Conservation (phyloP, 2,888 invertebrate genomes). For the Gibbula magus region DNA sequence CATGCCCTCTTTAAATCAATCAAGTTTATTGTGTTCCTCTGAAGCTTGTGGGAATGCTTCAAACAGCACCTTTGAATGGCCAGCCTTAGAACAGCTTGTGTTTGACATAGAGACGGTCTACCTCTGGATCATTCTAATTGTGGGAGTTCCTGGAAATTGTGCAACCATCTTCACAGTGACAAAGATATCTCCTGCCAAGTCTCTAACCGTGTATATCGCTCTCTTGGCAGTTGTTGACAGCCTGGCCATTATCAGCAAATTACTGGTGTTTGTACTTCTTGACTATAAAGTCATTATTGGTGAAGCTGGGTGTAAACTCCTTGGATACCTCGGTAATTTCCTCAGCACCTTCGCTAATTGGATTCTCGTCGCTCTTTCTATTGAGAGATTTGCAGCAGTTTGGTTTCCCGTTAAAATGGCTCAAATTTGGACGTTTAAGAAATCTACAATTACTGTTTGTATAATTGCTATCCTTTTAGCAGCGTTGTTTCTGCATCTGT, state of each 20-base stretch:
- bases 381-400: constrained; percentile 33
- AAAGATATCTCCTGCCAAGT: constrained; percentile 32
- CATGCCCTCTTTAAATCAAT: too few relatives aligned
- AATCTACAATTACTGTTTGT: constrained; percentile 4
- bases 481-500: constrained; percentile 13
- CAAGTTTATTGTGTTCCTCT: too few relatives aligned
- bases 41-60: too few relatives aligned
- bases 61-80: background rate
- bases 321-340: constrained; percentile 27
- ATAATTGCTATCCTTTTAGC: background rate
- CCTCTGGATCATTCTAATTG: constrained; percentile 36
- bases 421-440: constrained; percentile 23
- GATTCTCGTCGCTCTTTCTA: constrained; percentile 40
- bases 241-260: constrained; percentile 32
- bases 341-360: constrained; percentile 39
- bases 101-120: constrained; percentile 29
- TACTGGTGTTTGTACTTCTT: constrained; percentile 31
- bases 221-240: constrained; percentile 41
- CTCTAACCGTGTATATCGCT: constrained; percentile 36
- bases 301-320: constrained; percentile 30
- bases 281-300: constrained; percentile 29
- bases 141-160: constrained; percentile 40
- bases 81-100: background rate
- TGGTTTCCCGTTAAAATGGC: constrained; percentile 27
- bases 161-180: constrained; percentile 36